Percentiles rank a stretch among this genome's conserved stretches.
These are phyloP conservation scores for Pterocles orientalis DNA, from an alignment of 2,113 vertebrate genomes.

Conservation along the genomic window DNA sequence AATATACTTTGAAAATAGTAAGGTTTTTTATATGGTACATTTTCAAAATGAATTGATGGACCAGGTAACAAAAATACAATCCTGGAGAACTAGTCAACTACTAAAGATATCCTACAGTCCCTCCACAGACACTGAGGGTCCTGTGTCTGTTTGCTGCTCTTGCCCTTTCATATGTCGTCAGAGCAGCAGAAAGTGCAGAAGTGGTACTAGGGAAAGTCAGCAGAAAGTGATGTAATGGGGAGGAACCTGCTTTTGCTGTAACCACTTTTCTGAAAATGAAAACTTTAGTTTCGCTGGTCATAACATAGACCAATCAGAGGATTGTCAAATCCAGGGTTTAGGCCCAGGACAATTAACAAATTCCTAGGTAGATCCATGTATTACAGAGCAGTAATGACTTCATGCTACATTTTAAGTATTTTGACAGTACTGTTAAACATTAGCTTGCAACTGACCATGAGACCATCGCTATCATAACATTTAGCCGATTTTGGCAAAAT, in stretches of 20 bases:
- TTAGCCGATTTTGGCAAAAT: background rate
- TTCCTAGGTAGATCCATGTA: background rate
- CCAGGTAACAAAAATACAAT: background rate
- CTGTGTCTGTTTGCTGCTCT: background rate
- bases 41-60: background rate
- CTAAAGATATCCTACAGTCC: background rate
- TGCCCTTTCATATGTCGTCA: background rate
- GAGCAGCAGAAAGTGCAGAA: background rate
- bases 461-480: background rate
- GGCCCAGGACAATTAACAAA: background rate
- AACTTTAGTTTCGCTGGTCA: background rate
- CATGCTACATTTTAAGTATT: background rate
- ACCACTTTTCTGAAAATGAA: background rate
- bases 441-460: background rate
- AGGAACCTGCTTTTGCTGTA: background rate
- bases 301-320: background rate
- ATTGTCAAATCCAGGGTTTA: background rate
- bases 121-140: background rate
- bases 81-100: background rate
- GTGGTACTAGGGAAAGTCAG: background rate
- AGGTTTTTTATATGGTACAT: background rate
- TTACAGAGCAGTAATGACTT: background rate
- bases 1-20: background rate
- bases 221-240: background rate
- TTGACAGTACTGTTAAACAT: background rate